Percentiles rank a stretch among this genome's conserved stretches.
Evolutionary conservation across 1,140 invertebrate species (phyloP).

Genomic region (Chironomus tepperi): DNA sequence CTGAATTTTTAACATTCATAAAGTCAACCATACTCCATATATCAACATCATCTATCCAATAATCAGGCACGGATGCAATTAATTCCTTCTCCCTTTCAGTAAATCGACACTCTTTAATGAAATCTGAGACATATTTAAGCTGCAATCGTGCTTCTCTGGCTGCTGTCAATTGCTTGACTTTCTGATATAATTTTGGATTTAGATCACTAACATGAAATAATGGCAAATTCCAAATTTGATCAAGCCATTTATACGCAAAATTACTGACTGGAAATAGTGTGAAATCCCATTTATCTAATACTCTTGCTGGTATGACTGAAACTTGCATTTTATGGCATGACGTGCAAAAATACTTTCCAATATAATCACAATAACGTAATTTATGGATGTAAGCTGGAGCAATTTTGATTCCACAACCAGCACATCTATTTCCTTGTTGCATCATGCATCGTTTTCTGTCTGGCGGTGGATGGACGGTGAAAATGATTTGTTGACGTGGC

Average conservation of each 20-base stretch:
- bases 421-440: conserved; percentile 75
- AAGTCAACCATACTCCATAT: conserved; percentile 71
- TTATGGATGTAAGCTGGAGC: conserved; percentile 58
- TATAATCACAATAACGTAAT: conserved; percentile 75
- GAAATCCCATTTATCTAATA: conserved; percentile 52
- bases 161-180: conserved; percentile 51
- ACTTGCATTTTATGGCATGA: conserved; percentile 75
- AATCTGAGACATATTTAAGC: conserved; percentile 58
- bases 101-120: conserved; percentile 56
- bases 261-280: conserved; percentile 63
- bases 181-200: conserved; percentile 57
- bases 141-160: conserved; percentile 53
- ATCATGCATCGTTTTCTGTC: conserved; percentile 52
- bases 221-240: conserved; percentile 69
- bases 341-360: conserved; percentile 82
- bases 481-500: conserved; percentile 75
- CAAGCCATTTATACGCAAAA: conserved; percentile 67
- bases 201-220: conserved; percentile 66
- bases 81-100: conserved; percentile 50
- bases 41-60: conserved; percentile 57
- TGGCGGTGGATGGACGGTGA: conserved; percentile 60
- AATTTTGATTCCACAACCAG: conserved; percentile 77
- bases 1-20: conserved; percentile 54
- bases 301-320: conserved; percentile 65
- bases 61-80: conserved; percentile 47